A percentile compares a stretch with the other conserved stretches of the same genome.
Conservation (phyloP, 1,140 invertebrate genomes). For the Bacillus rossius region DNA sequence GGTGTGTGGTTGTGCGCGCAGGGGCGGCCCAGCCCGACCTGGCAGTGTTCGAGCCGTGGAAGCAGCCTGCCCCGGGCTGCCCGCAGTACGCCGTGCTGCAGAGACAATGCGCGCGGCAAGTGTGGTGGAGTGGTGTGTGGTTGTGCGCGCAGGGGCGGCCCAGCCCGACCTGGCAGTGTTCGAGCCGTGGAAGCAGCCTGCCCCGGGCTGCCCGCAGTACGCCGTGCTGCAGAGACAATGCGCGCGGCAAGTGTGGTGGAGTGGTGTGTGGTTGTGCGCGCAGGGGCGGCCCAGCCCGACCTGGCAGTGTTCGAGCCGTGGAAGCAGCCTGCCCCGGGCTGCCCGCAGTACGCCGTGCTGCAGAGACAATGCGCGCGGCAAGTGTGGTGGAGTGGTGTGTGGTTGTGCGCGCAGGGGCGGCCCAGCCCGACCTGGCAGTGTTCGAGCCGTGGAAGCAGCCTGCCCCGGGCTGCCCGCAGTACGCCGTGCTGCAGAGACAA, state of each 20-base stretch:
- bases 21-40: not conserved
- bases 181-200: not conserved
- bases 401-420: not conserved
- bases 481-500: conserved; percentile 6
- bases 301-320: not conserved
- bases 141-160: not conserved
- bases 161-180: not conserved
- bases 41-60: not conserved
- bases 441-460: not conserved
- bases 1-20: too few species aligned
- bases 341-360: conserved; percentile 4
- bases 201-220: conserved; percentile 1
- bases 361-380: too few species aligned
- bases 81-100: conserved; percentile 5
- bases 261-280: too few species aligned
- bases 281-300: not conserved
- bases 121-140: too few species aligned
- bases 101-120: too few species aligned
- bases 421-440: not conserved
- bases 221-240: too few species aligned
- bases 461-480: not conserved
- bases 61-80: not conserved
- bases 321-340: not conserved
- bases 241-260: too few species aligned
- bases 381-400: too few species aligned